Base-by-base conservation (phyloP, 1,140 invertebrate species). In the Aethina tumida region DNA sequence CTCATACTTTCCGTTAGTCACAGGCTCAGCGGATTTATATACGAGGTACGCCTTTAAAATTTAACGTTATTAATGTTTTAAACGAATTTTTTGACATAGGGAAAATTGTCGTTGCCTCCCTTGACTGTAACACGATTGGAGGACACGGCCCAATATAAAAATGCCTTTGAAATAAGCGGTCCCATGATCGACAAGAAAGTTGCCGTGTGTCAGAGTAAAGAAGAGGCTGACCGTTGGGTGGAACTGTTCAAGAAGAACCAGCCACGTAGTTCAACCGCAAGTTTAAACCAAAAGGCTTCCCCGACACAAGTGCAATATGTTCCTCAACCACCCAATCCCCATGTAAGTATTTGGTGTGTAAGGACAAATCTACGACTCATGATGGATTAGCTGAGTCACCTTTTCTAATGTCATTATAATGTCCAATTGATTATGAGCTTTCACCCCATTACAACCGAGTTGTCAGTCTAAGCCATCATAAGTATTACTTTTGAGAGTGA, bases 101-200 rank as follows among this genome's bases (percentile, higher is more conserved):
- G 90, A 13, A 91, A 90, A 67, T 68, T 94, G 30, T 88, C 86
- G 14, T 61, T 95, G 14, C 85, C 85, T 51, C 88, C 87, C 39
- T 83, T 94, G 45, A 74, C 68, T 34, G 78, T 92, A 1, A 77
- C 69, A 43, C 73, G 77, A 50, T 60, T 86, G 43, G 86, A 91
- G 46, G 80, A 90, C 53, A 76, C 71, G 4, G 86, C 91, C 32
- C 74, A 74, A 19, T 73, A 76, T 50, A 86, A 86, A 64, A 83
- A 92, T 69, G 84, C 86, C 49, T 93, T 95, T 70, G 88, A 95
- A 74, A 91, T 96, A 50, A 81, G 71, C 79, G 88, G 89, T 33
- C 79, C 84, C 10, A 79, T 92, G 71, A 92, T 94, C 47, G 91
- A 95, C 46, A 81, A 77, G 41, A 87, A 94, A 47, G 68, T 84